These are phyloP conservation scores for Gymnothorax javanicus DNA, from an alignment of 2,797 vertebrate genomes.

Conservation along the genomic window DNA sequence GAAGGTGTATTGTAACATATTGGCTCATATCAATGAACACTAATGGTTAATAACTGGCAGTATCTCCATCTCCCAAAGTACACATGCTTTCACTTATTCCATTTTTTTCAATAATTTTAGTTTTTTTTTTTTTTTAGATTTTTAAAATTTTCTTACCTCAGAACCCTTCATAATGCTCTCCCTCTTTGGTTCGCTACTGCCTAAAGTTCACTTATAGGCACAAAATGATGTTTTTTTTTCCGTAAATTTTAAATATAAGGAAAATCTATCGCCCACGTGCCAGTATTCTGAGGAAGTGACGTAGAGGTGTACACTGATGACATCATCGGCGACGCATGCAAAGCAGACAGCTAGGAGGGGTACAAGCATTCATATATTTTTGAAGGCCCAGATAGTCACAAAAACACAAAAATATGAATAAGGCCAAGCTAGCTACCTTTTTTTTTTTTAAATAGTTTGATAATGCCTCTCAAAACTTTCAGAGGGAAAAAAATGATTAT, in stretches of 20 bases:
- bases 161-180: slow-evolving; percentile 61
- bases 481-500: background rate
- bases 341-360: slow-evolving; percentile 51
- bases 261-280: slow-evolving; percentile 48
- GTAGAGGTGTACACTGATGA: slow-evolving; percentile 48
- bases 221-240: slow-evolving; percentile 56
- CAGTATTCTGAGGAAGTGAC: slow-evolving; percentile 60
- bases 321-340: slow-evolving; percentile 65
- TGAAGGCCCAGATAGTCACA: slow-evolving; percentile 43
- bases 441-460: slow-evolving; percentile 45
- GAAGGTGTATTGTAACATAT: slow-evolving; percentile 85
- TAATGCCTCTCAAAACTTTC: slow-evolving; percentile 20
- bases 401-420: slow-evolving; percentile 74
- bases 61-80: slow-evolving; percentile 73
- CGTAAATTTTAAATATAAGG: slow-evolving; percentile 49
- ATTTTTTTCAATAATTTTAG: slow-evolving; percentile 27
- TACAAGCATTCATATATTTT: slow-evolving; percentile 58
- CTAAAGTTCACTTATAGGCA: slow-evolving; percentile 71
- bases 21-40: slow-evolving; percentile 81
- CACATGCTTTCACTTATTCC: slow-evolving; percentile 54
- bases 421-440: slow-evolving; percentile 69
- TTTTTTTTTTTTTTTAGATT: slow-evolving; percentile 54
- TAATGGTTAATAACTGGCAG: slow-evolving; percentile 78
- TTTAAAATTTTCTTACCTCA: slow-evolving; percentile 54
- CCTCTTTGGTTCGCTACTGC: slow-evolving; percentile 82